These are phyloP conservation scores for Eclectus roratus DNA, from an alignment of 2,113 vertebrate species.

Conservation along the genomic window DNA sequence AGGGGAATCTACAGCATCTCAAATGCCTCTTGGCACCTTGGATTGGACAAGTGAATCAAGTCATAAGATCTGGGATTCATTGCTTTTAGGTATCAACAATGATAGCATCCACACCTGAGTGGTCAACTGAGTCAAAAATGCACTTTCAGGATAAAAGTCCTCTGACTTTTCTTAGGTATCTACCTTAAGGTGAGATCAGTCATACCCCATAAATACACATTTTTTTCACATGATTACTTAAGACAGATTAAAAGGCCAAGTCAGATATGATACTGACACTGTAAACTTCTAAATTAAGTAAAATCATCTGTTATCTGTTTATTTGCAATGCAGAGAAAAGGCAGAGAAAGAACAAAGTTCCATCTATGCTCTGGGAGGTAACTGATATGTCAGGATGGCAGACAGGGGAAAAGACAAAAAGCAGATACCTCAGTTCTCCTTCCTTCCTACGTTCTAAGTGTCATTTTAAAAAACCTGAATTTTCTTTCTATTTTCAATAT, in stretches of 20 bases:
- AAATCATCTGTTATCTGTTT: background rate
- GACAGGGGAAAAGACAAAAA: background rate
- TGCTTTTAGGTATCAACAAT: background rate
- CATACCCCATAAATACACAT: background rate
- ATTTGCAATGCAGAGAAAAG: background rate
- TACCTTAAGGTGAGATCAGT: background rate
- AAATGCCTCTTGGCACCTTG: background rate
- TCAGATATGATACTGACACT: background rate
- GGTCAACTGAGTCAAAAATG: background rate
- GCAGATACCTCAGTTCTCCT: background rate
- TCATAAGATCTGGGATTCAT: background rate
- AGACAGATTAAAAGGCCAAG: background rate
- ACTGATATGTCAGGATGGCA: background rate
- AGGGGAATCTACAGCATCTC: background rate
- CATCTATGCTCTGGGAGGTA: background rate
- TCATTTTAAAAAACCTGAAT: background rate
- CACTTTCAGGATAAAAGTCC: background rate
- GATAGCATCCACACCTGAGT: background rate
- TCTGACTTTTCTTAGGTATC: background rate
- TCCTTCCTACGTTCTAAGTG: background rate
- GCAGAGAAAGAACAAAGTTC: background rate
- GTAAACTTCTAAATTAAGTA: background rate
- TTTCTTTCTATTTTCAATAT: background rate
- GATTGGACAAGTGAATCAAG: background rate
- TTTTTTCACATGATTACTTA: background rate